These are phyloP conservation scores for Drosophila parvula DNA, from an alignment of 1,140 invertebrate species.

Conservation along the genomic window DNA sequence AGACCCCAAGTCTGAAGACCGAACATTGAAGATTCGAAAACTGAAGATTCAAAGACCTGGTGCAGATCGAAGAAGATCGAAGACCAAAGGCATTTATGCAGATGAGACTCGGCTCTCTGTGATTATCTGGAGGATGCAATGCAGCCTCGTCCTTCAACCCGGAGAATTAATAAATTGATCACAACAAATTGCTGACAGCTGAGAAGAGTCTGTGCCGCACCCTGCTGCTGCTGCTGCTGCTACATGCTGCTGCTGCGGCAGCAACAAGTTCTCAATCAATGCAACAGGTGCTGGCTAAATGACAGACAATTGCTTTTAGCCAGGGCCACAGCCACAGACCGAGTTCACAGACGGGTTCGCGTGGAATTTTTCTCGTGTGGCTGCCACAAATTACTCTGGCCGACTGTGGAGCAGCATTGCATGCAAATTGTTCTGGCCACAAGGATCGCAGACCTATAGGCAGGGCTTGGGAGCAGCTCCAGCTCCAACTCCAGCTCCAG, in stretches of 20 bases:
- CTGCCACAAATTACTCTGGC: slow-evolving; percentile 64
- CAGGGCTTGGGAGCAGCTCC: slow-evolving; percentile 13
- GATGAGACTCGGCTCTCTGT: slow-evolving; percentile 62
- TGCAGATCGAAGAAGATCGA: slow-evolving; percentile 14
- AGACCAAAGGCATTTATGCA: slow-evolving; percentile 62
- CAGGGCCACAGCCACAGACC: slow-evolving; percentile 28
- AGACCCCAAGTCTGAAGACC: background rate
- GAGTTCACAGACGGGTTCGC: slow-evolving; percentile 36
- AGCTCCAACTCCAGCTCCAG: background rate
- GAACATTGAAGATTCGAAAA: background rate
- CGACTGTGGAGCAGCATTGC: slow-evolving; percentile 10
- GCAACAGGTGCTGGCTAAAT: slow-evolving; percentile 64
- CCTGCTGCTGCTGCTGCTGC: slow-evolving; percentile 23
- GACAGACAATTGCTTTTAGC: slow-evolving; percentile 62
- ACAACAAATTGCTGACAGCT: slow-evolving; percentile 82
- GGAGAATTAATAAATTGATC: slow-evolving; percentile 76
- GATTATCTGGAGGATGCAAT: slow-evolving; percentile 60
- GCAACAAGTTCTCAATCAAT: slow-evolving; percentile 80
- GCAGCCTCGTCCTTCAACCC: slow-evolving; percentile 40
- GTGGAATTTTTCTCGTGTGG: slow-evolving; percentile 75
- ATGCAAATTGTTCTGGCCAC: slow-evolving; percentile 54
- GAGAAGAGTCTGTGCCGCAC: slow-evolving; percentile 59
- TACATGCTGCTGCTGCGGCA: slow-evolving; percentile 8
- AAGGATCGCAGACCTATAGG: background rate
- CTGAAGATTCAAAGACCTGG: background rate